Evolutionary conservation across 2,888 invertebrate genomes (phyloP), one percentile per base, ranked within the genome.

Genomic region (Panopea generosa): DNA sequence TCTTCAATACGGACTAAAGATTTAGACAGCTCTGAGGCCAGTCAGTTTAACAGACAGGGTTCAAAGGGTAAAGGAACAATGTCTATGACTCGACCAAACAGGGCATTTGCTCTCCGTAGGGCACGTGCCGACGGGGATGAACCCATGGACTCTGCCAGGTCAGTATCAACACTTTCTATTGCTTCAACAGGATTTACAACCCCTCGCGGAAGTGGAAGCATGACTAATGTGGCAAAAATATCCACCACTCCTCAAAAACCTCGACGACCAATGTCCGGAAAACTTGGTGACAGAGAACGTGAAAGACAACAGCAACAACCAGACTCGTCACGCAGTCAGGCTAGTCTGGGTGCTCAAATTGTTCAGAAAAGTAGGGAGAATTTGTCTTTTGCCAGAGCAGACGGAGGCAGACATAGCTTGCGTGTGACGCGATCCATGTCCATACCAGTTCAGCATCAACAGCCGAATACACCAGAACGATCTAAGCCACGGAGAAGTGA

Each of bases 31-130:
- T 47, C 94, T 40, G 94, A 94, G 74, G 93, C 93, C 33, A 84
- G 68, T 82, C 72, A 93, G 93, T 80, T 86, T 72, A 60, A 76
- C 60, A 78, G 85, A 49, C 85, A 87, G 40, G 86, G 87, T n/a
- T 87, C 90, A 49, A 88, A 87, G 56, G 89, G 90, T 22, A 90
- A 88, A 77, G 90, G 91, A 2, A 79, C 82, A 55, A 91, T 91
- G 61, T 78, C 86, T 27, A 92, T 89, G 87, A 89, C 91, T 6
- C 93, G 90, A 76, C 89, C 92, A 50, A 97, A 97, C 91, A 94
- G 96, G 82, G 95, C 96, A n/a, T 93, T 92, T 84, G 93, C 95
- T 90, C 93, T 96, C 93, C 93, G 96, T 85, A 85, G 95, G 92
- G 94, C 95, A n/a, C 92, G 95, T 82, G 86, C 90, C 47, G 90